These are phyloP conservation scores for Origma solitaria DNA, from an alignment of 2,113 vertebrate species.

Conservation along the genomic window DNA sequence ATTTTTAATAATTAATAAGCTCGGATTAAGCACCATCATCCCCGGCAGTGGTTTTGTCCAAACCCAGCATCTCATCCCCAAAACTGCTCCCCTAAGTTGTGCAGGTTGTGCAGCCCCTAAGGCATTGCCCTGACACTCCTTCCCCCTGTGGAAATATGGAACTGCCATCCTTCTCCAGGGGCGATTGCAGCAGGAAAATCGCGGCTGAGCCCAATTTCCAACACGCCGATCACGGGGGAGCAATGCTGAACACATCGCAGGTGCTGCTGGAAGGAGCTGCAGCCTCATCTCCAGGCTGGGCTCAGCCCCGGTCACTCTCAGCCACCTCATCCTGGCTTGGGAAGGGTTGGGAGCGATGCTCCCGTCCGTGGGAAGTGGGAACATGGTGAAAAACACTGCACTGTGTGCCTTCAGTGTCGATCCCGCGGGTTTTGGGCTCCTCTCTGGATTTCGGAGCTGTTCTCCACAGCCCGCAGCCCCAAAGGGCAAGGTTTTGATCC, in stretches of 20 bases:
- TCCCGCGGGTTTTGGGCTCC: not conserved
- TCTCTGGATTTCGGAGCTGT: not conserved
- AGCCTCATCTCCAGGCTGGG: rapidly evolving
- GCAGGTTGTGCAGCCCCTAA: not conserved
- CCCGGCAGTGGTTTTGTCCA: not conserved
- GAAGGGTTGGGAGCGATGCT: rapidly evolving
- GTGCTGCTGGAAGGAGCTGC: rapidly evolving
- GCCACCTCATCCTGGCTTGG: rapidly evolving
- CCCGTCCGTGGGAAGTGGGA: not conserved
- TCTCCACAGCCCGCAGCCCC: not conserved
- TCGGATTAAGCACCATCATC: too few species aligned
- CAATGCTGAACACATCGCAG: rapidly evolving
- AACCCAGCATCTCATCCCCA: not conserved
- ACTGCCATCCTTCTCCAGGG: not conserved
- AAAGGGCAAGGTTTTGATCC: not conserved
- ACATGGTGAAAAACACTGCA: rapidly evolving
- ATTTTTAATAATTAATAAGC: too few species aligned
- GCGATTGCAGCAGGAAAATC: not conserved
- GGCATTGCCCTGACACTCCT: not conserved
- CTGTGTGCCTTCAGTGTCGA: rapidly evolving
- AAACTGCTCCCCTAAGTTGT: not conserved
- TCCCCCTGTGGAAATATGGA: not conserved
- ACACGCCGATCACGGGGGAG: rapidly evolving
- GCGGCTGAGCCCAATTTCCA: rapidly evolving
- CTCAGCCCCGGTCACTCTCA: rapidly evolving